These are phyloP conservation scores for Ricordea florida DNA, from an alignment of 92 coral and sea anemone species.

Conservation along the genomic window DNA sequence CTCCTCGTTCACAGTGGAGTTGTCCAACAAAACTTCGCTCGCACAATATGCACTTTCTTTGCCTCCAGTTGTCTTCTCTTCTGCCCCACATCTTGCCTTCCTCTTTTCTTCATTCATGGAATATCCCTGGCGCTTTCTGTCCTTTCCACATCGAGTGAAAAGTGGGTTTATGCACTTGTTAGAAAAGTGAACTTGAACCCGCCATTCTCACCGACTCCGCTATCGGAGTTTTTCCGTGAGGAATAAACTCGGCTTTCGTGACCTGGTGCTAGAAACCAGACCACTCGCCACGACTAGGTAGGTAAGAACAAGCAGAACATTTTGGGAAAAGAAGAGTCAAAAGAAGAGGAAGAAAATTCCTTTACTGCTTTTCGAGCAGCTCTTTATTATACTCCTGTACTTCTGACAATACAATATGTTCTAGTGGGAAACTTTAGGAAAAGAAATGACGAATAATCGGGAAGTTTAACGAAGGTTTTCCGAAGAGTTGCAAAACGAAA, in stretches of 20 bases:
- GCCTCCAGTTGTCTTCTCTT: constrained; percentile 17
- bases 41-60: constrained; percentile 12
- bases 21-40: constrained; percentile 16
- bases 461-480: too few relatives aligned
- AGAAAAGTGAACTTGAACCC: constrained; percentile 1
- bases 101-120: constrained; percentile 74
- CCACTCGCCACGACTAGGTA: too few relatives aligned
- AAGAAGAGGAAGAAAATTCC: too few relatives aligned
- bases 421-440: too few relatives aligned
- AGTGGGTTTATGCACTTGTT: neutral
- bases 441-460: too few relatives aligned
- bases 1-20: constrained; percentile 29
- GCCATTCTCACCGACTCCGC: constrained; percentile 40
- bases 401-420: too few relatives aligned
- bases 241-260: constrained; percentile 23
- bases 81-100: constrained; percentile 53
- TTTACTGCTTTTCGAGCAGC: too few relatives aligned
- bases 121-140: neutral
- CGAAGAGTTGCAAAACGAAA: too few relatives aligned
- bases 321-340: neutral
- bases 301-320: too few relatives aligned
- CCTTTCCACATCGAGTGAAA: constrained; percentile 43
- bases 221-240: constrained; percentile 16
- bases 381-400: too few relatives aligned
- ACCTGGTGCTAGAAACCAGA: constrained; percentile 38